Percentiles rank a stretch among this genome's conserved stretches.
Conservation (phyloP, 2,888 invertebrate species). For the Leistus spinibarbis region DNA sequence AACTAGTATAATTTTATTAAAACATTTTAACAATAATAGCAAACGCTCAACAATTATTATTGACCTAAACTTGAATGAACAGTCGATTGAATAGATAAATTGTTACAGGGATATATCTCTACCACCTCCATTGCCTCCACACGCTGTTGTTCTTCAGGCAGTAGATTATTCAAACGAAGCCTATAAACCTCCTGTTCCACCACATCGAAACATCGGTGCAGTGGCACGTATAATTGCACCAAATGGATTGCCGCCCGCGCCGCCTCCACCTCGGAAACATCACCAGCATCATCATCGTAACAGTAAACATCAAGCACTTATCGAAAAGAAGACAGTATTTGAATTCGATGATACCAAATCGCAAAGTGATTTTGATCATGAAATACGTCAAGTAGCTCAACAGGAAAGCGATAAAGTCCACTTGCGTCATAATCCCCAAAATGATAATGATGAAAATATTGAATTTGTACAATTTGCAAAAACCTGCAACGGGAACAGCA, state of each 20-base stretch:
- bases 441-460: conserved; percentile 61
- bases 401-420: conserved; percentile 57
- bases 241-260: conserved; percentile 26
- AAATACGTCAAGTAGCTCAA: conserved; percentile 51
- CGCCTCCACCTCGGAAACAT: conserved; percentile 51
- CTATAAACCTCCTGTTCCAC: conserved; percentile 88
- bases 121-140: conserved; percentile 62
- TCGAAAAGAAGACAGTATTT: conserved; percentile 51
- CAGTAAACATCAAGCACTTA: conserved; percentile 50
- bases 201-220: conserved; percentile 76
- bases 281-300: conserved; percentile 58
- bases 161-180: conserved; percentile 61
- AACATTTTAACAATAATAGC: too few relatives aligned
- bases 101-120: conserved; percentile 53
- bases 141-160: conserved; percentile 55
- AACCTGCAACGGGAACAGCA: conserved; percentile 46
- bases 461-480: conserved; percentile 66
- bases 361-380: conserved; percentile 57
- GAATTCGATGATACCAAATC: conserved; percentile 66
- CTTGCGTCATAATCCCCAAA: conserved; percentile 58
- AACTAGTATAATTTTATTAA: too few relatives aligned
- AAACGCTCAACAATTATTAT: too few relatives aligned
- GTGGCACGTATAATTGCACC: conserved; percentile 44
- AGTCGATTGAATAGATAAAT: neutral
- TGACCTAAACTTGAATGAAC: too few relatives aligned